Evolutionary conservation across 1,140 invertebrate species (phyloP).

Genomic region (Ceratina japonica): DNA sequence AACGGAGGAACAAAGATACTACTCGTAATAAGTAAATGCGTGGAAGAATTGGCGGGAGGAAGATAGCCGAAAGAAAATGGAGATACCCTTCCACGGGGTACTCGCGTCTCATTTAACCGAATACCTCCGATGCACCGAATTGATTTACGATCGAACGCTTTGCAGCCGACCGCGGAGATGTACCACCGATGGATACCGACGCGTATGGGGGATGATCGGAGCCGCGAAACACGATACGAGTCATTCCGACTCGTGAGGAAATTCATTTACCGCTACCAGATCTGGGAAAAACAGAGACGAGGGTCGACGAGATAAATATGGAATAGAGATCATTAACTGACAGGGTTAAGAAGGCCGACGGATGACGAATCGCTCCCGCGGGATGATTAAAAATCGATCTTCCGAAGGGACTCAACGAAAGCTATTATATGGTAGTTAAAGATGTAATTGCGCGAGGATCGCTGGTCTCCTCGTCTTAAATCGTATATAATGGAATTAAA

Average conservation of each 20-base stretch:
- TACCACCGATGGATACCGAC: background rate
- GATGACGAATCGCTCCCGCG: slow-evolving; percentile 32
- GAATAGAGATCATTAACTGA: slow-evolving; percentile 39
- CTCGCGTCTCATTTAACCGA: slow-evolving; percentile 78
- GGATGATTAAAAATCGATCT: slow-evolving; percentile 45
- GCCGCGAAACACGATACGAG: background rate
- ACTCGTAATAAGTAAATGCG: background rate
- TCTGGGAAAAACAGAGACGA: background rate
- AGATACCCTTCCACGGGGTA: slow-evolving; percentile 52
- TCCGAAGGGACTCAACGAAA: slow-evolving; percentile 19
- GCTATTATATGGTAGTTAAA: slow-evolving; percentile 30
- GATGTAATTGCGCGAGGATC: slow-evolving; percentile 15
- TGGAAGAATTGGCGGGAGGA: background rate
- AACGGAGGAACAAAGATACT: background rate
- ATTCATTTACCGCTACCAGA: too few species aligned
- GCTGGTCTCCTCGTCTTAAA: background rate
- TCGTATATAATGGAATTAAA: background rate
- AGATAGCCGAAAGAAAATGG: slow-evolving; percentile 15
- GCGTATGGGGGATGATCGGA: slow-evolving; percentile 43
- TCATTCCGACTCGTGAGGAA: slow-evolving; percentile 42
- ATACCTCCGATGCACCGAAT: slow-evolving; percentile 76
- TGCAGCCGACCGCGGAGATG: background rate
- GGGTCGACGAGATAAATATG: slow-evolving; percentile 50
- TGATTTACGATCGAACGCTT: slow-evolving; percentile 74
- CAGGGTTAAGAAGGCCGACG: slow-evolving; percentile 22